These are phyloP conservation scores for Bolborhynchus lineola DNA, from an alignment of 2,113 vertebrate genomes.

Conservation along the genomic window DNA sequence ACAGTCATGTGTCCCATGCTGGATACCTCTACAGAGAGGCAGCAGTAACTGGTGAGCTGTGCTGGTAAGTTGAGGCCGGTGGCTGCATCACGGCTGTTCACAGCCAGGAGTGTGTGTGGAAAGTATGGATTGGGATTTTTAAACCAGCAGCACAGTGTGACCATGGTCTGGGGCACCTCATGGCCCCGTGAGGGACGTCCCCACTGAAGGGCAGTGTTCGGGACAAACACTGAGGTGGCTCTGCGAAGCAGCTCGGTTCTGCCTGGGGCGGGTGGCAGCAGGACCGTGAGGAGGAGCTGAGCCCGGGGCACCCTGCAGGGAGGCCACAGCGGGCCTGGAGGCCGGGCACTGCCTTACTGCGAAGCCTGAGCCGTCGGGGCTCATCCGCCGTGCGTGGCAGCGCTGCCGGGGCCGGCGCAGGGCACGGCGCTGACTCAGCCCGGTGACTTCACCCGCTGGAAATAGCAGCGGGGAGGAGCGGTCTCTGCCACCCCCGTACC, in stretches of 20 bases:
- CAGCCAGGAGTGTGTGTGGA: fast-evolving
- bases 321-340: fast-evolving
- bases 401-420: fast-evolving
- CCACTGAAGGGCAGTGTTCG: fast-evolving
- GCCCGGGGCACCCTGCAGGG: fast-evolving
- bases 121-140: fast-evolving
- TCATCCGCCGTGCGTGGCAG: fast-evolving
- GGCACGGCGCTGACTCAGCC: not conserved
- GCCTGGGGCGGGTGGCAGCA: not conserved
- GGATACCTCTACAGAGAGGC: fast-evolving
- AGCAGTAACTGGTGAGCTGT: not conserved
- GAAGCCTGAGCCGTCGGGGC: not conserved
- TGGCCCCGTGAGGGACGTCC: fast-evolving
- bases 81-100: fast-evolving
- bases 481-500: not conserved
- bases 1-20: fast-evolving
- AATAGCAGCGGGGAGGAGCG: conserved; percentile 53
- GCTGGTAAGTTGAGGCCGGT: fast-evolving
- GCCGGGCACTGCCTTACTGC: not conserved
- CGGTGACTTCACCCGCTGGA: conserved; percentile 63
- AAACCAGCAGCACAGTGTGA: not conserved
- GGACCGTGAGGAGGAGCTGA: not conserved
- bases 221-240: fast-evolving
- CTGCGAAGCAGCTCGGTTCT: not conserved
- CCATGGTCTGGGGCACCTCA: fast-evolving